phyloP scores from a whole-genome alignment of 2,113 vertebrate genomes.

The Elgaria multicarinata region DNA sequence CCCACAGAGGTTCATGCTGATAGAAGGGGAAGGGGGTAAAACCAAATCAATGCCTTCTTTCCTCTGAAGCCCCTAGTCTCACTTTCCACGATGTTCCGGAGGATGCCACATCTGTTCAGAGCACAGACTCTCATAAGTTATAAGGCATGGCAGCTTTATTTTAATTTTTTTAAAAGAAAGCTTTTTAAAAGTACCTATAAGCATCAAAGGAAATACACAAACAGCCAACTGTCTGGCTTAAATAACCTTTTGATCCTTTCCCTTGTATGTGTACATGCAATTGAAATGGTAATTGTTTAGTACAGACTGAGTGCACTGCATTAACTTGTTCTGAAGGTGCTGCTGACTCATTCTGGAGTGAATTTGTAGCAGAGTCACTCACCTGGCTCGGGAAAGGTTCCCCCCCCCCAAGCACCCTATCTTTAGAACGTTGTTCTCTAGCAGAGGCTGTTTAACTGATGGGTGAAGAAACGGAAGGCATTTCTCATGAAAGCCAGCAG shows the following conservation, averaged over 20 bases:
- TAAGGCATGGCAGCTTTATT: no score
- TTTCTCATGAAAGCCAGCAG: neutral
- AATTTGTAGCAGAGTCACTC: neutral
- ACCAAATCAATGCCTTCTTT: no score
- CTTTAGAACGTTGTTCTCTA: neutral
- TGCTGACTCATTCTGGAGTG: neutral
- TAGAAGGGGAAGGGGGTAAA: no score
- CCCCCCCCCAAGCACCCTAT: neutral
- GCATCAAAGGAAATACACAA: conserved; percentile 8
- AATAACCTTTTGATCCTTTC: conserved; percentile 49
- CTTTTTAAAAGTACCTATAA: conserved; percentile 28
- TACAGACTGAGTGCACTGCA: fast-evolving
- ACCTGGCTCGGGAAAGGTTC: neutral
- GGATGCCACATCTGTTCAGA: neutral
- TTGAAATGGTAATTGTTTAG: conserved; percentile 32
- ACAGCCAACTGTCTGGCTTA: neutral
- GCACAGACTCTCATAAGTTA: no score
- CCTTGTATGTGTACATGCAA: conserved; percentile 18
- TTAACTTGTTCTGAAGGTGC: neutral
- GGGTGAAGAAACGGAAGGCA: no score
- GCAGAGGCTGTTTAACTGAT: neutral
- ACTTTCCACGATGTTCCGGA: no score
- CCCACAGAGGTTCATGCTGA: no score
- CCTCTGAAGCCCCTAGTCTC: no score
- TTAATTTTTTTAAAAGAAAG: no score